Conservation (phyloP, 2,113 vertebrate genomes). For the Dascyllus trimaculatus region DNA sequence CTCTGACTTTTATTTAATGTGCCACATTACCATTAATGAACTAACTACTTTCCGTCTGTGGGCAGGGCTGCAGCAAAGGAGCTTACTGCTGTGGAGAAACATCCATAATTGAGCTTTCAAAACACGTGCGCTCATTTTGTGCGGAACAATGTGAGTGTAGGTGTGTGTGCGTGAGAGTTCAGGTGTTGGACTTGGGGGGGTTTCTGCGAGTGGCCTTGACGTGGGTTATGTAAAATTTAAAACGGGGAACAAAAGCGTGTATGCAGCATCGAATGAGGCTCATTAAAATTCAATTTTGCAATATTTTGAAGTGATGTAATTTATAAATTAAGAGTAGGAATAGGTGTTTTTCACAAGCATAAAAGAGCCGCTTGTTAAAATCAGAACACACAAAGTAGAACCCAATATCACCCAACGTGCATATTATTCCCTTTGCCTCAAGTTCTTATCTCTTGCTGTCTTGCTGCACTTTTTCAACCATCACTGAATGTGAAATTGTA, state of each 20-base stretch:
- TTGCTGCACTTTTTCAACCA: conserved; percentile 27
- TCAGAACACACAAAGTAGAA: conserved; percentile 42
- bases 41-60: conserved; percentile 75
- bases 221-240: conserved; percentile 66
- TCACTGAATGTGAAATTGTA: conserved; percentile 22
- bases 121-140: conserved; percentile 50
- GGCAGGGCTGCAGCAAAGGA: conserved; percentile 63
- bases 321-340: conserved; percentile 35
- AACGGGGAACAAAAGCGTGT: conserved; percentile 47
- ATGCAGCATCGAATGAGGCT: conserved; percentile 35
- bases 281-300: conserved; percentile 59
- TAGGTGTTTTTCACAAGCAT: conserved; percentile 46
- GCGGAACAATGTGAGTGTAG: conserved; percentile 42
- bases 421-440: conserved; percentile 33
- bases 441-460: conserved; percentile 16
- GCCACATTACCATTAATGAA: conserved; percentile 87
- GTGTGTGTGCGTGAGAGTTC: conserved; percentile 8
- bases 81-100: conserved; percentile 68
- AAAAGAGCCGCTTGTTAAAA: conserved; percentile 44
- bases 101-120: conserved; percentile 71
- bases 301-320: conserved; percentile 55
- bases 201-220: conserved; percentile 49
- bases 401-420: conserved; percentile 21
- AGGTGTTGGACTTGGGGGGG: conserved; percentile 24
- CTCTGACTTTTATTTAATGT: conserved; percentile 88